Evolutionary conservation across 2,797 vertebrate genomes (phyloP).

Genomic region (Alectoris magna): DNA sequence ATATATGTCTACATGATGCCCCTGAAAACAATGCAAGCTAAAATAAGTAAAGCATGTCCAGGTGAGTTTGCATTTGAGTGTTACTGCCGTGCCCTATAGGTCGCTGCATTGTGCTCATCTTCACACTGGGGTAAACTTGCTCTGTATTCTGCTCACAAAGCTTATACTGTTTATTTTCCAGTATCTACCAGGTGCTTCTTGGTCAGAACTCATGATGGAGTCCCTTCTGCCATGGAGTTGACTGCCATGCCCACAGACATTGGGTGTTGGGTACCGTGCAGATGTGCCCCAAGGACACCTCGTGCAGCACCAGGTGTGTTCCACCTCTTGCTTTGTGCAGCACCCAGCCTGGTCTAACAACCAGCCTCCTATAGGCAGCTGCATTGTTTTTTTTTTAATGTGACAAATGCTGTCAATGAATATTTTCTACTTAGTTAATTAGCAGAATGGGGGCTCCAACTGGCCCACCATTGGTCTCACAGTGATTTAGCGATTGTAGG

Average conservation of each 20-base stretch:
- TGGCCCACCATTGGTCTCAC: not conserved
- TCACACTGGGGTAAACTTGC: not conserved
- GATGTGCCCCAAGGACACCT: too few relatives aligned
- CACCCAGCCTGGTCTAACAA: accelerated
- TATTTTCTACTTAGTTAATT: not conserved
- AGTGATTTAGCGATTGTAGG: not conserved
- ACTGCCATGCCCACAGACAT: accelerated
- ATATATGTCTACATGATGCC: accelerated
- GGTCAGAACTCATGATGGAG: too few relatives aligned
- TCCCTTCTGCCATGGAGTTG: not conserved
- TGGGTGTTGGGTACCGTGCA: too few relatives aligned
- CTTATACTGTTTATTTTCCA: not conserved
- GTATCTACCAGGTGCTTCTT: not conserved
- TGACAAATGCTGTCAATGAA: accelerated
- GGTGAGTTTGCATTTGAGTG: not conserved
- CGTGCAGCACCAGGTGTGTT: not conserved
- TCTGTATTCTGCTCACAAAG: not conserved
- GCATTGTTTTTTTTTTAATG: accelerated
- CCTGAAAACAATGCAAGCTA: not conserved
- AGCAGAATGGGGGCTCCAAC: not conserved
- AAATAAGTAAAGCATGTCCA: not conserved
- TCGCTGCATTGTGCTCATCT: not conserved
- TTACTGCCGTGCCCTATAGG: accelerated
- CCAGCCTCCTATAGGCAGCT: accelerated
- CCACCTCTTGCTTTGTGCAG: not conserved